Conservation (phyloP, 2,888 invertebrate genomes). For the Hedya salicella region DNA sequence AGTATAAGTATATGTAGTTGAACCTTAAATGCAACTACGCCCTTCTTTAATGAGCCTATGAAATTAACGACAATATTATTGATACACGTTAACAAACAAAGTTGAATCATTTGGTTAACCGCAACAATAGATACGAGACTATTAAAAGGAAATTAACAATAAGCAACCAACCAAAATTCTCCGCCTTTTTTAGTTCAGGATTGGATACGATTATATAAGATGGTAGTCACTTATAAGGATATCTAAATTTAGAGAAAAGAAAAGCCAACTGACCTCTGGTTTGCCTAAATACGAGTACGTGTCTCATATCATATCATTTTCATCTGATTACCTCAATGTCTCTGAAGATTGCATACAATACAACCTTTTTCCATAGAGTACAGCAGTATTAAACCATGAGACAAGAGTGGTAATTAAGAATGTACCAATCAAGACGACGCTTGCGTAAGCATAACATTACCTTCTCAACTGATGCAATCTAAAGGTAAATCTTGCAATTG, state of each 20-base stretch:
- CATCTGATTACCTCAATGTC: too few species aligned
- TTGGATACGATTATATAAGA: too few species aligned
- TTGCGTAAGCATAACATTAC: conserved; percentile 35
- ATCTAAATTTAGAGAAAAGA: too few species aligned
- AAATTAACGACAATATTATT: not conserved
- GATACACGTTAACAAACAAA: conserved; percentile 17
- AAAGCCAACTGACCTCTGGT: too few species aligned
- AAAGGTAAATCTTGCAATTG: conserved; percentile 28
- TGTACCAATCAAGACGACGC: conserved; percentile 22
- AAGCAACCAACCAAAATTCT: not conserved
- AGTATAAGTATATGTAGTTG: conserved; percentile 6
- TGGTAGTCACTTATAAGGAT: too few species aligned
- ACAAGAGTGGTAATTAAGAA: conserved; percentile 21
- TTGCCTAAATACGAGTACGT: too few species aligned
- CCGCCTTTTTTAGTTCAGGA: not conserved
- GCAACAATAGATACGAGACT: conserved; percentile 13
- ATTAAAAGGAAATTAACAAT: conserved; percentile 22
- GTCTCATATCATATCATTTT: too few species aligned
- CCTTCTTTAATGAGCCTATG: not conserved
- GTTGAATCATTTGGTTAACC: conserved; percentile 10
- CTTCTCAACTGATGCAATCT: conserved; percentile 32
- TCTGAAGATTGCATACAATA: not conserved
- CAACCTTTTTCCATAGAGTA: not conserved
- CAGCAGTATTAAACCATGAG: not conserved
- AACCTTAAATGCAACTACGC: conserved; percentile 5